Evolutionary conservation across 2,797 vertebrate species (phyloP).

Genomic region (Tokudaia muenninki): DNA sequence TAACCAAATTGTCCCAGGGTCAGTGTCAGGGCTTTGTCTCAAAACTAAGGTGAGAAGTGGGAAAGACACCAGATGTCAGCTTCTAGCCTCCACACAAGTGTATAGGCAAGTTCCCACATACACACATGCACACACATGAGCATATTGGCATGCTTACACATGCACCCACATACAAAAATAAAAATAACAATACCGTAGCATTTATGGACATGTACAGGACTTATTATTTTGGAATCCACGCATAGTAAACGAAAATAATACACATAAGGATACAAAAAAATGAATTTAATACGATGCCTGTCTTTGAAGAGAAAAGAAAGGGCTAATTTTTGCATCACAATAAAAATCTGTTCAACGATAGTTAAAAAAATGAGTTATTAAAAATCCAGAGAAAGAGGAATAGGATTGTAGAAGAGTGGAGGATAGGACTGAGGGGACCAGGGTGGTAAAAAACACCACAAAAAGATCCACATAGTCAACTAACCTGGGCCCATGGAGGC

Average conservation of each 20-base stretch:
- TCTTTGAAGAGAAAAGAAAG: background rate
- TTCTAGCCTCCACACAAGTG: background rate
- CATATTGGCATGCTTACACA: too few species aligned
- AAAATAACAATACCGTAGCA: background rate
- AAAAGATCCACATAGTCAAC: background rate
- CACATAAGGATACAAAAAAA: background rate
- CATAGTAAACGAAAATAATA: slow-evolving; percentile 22
- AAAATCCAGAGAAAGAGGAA: background rate
- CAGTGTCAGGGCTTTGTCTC: background rate
- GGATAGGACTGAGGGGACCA: background rate
- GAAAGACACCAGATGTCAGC: background rate
- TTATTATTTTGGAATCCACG: background rate
- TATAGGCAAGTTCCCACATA: background rate
- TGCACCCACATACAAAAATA: background rate
- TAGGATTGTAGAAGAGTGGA: background rate
- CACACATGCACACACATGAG: background rate
- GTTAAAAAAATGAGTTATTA: background rate
- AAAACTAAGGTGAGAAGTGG: background rate
- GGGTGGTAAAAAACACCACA: background rate
- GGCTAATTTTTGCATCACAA: background rate
- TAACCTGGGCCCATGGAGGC: background rate
- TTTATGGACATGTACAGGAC: background rate
- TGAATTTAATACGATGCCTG: background rate
- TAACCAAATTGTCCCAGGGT: background rate
- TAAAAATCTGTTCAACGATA: background rate